Evolutionary conservation across 2,797 vertebrate genomes (phyloP).

Genomic region (Eptatretus atami): DNA sequence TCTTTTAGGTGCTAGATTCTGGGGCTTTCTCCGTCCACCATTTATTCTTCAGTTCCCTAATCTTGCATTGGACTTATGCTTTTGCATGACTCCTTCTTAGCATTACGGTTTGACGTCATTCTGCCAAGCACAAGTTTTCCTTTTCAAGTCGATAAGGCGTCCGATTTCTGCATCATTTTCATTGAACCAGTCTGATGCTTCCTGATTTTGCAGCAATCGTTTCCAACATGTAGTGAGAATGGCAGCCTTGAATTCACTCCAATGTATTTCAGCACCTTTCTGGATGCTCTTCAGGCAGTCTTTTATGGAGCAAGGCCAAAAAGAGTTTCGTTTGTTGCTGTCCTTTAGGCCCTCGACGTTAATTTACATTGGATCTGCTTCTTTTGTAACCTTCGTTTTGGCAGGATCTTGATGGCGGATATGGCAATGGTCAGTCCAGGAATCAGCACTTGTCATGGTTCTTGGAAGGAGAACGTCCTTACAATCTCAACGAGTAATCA

Average conservation of each 20-base stretch:
- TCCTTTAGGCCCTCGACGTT: background rate
- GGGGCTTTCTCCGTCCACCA: background rate
- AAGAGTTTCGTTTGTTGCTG: background rate
- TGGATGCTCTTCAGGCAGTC: too few relatives aligned
- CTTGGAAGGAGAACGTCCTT: background rate
- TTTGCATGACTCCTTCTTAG: background rate
- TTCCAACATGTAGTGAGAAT: background rate
- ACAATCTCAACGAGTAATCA: background rate
- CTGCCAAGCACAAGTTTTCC: background rate
- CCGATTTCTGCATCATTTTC: background rate
- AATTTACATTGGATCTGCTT: background rate
- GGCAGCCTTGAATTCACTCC: background rate
- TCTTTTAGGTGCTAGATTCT: background rate
- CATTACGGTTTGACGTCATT: background rate
- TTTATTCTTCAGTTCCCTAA: background rate
- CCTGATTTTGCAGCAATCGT: background rate
- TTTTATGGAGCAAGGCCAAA: too few relatives aligned
- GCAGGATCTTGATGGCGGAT: background rate
- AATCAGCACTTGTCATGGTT: background rate
- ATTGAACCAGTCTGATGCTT: background rate
- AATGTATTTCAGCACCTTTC: background rate
- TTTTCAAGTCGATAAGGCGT: background rate
- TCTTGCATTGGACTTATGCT: background rate
- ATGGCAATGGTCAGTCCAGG: background rate
- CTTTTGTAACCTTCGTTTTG: background rate